Conservation (phyloP, 1,140 invertebrate genomes). For the Orussus abietinus region DNA sequence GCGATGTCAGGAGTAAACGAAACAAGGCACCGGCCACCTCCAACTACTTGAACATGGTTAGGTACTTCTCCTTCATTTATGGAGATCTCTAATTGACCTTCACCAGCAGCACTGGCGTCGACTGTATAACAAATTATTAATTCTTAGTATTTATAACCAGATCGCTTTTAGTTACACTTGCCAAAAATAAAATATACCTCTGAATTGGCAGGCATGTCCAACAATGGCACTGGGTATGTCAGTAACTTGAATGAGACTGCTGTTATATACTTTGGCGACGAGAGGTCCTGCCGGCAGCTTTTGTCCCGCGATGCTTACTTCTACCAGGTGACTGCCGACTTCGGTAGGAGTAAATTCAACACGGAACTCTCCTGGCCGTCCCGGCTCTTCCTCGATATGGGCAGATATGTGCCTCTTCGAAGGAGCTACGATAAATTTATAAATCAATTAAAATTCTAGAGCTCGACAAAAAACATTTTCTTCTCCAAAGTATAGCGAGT, state of each 20-base stretch:
- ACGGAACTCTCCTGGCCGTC: slow-evolving; percentile 72
- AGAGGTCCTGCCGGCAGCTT: slow-evolving; percentile 82
- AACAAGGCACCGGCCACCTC: slow-evolving; percentile 89
- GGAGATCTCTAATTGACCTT: slow-evolving; percentile 96
- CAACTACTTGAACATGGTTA: slow-evolving; percentile 94
- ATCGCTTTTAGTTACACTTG: background rate
- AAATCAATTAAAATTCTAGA: no score
- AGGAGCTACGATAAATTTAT: slow-evolving; percentile 59
- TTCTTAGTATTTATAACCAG: slow-evolving; percentile 11
- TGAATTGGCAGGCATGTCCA: slow-evolving; percentile 88
- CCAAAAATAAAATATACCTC: slow-evolving; percentile 64
- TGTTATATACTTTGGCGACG: slow-evolving; percentile 89
- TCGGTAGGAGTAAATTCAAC: slow-evolving; percentile 89
- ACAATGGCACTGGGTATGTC: slow-evolving; percentile 89
- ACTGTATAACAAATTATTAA: slow-evolving; percentile 58
- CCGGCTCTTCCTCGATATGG: slow-evolving; percentile 69
- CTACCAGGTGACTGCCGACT: slow-evolving; percentile 87
- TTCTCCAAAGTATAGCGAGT: background rate
- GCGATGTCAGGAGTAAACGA: slow-evolving; percentile 92
- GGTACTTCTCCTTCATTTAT: slow-evolving; percentile 97
- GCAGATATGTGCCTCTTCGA: slow-evolving; percentile 67
- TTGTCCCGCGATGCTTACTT: slow-evolving; percentile 80
- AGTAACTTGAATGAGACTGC: slow-evolving; percentile 84
- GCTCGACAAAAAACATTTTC: slow-evolving; percentile 5
- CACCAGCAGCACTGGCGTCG: slow-evolving; percentile 92